These are phyloP conservation scores for Geotrupes spiniger DNA, from an alignment of 2,888 invertebrate genomes.

Conservation along the genomic window DNA sequence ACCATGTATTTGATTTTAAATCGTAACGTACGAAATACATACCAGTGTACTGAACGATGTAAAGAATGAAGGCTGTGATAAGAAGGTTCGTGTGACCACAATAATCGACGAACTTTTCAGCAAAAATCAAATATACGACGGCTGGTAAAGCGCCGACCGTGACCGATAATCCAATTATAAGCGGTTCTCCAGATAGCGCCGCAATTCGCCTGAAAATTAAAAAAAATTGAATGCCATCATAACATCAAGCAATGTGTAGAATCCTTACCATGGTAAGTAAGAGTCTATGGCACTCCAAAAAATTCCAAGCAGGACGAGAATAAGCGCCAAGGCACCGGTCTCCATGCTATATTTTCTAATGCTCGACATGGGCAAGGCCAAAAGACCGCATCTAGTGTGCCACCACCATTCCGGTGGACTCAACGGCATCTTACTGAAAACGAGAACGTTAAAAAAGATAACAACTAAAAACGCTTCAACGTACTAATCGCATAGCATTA, in stretches of 20 bases:
- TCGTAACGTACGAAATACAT: conserved; percentile 26
- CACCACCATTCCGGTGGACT: conserved; percentile 87
- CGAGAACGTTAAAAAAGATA: neutral
- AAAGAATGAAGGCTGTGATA: conserved; percentile 77
- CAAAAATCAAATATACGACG: conserved; percentile 69
- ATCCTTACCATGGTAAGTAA: conserved; percentile 67
- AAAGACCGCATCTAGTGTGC: conserved; percentile 75
- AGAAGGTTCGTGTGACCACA: conserved; percentile 80
- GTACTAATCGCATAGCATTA: conserved; percentile 58
- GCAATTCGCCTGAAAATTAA: conserved; percentile 58
- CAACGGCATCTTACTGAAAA: conserved; percentile 65
- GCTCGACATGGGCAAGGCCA: conserved; percentile 77
- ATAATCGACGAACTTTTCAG: conserved; percentile 80
- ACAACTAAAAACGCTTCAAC: conserved; percentile 31
- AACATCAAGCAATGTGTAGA: neutral
- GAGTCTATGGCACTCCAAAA: conserved; percentile 81
- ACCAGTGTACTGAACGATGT: conserved; percentile 74
- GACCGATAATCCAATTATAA: conserved; percentile 65
- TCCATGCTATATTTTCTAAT: conserved; percentile 74
- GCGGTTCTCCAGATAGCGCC: conserved; percentile 54
- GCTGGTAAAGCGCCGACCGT: conserved; percentile 69
- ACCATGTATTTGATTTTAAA: neutral
- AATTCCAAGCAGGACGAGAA: conserved; percentile 69
- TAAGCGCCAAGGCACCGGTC: conserved; percentile 65
- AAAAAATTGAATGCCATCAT: conserved; percentile 4